Base-by-base conservation (phyloP, 2,113 vertebrate genomes). In the Plecturocebus donacophilus region DNA sequence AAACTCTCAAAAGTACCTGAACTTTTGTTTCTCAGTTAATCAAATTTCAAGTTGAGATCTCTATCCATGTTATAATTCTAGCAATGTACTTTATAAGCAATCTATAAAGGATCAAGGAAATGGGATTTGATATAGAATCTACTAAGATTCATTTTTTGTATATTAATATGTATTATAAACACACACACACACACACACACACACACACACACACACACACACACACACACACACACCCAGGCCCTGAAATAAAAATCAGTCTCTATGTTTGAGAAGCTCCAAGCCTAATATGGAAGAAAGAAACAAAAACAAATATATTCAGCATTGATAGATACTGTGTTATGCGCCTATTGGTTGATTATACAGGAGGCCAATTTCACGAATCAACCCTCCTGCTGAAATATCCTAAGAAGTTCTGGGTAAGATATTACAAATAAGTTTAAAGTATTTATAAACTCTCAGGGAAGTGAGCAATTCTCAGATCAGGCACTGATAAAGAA, bases 1-100 rank as follows among this genome's bases (percentile, higher is more conserved):
- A 90, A 68, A 83, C 56, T 90, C 32, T 95, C 75, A 32, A 92
- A 86, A 88, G 13, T 49, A 87, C 3, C 19, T 83, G 11, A 87
- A 32, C 0, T 0, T 54, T 38, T 1, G 38, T 9, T 38, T 75
- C 47, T 81, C 32, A 16, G 54, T 95, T 95, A 97, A 95, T 94
- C 77, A 95, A 58, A 96, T 97, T 90, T 49, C n/a, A 66, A 85
- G 81, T 85, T 77, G 54, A 20, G n/a, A 84, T 56, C 19, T 91
- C 0, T 70, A 81, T 64, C 64, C 9, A 96, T 73, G 64, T 23
- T 88, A 52, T 32, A 19, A 93, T 25, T 70, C 35, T n/a, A 88
- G 32, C 23, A 94, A 87, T 86, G 32, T 87, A 84, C 2, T 96
- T 76, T 45, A 68, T 49, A 91, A 73, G 0, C 81, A 52, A 87